Evolutionary conservation across 2,113 vertebrate species (phyloP).

Genomic region (Herpetotheres cachinnans): DNA sequence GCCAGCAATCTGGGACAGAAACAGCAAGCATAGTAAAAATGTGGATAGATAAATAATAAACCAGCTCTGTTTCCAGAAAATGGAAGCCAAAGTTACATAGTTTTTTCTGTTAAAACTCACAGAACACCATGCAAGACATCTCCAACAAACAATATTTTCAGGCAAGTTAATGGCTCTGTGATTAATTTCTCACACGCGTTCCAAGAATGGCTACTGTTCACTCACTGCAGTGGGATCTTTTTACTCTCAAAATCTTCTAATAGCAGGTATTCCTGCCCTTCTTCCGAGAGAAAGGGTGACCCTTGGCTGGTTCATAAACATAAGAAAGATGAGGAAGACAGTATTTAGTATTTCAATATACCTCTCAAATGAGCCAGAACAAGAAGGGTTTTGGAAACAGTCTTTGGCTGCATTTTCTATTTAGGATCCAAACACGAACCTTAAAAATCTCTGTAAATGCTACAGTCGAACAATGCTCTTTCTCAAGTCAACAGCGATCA

Average conservation of each 20-base stretch:
- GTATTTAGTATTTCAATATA: background rate
- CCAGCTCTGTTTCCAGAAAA: background rate
- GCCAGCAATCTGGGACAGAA: background rate
- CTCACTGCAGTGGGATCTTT: constrained; percentile 92
- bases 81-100: background rate
- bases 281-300: constrained; percentile 81
- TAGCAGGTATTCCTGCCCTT: constrained; percentile 92
- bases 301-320: constrained; percentile 81
- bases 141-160: constrained; percentile 32
- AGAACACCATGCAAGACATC: constrained; percentile 69
- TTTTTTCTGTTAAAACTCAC: constrained; percentile 44
- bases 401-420: background rate
- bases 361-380: background rate
- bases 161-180: constrained; percentile 63
- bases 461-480: background rate
- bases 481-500: background rate
- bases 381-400: background rate
- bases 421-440: background rate
- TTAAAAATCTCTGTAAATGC: background rate
- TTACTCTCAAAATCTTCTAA: constrained; percentile 98
- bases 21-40: background rate
- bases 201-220: constrained; percentile 74
- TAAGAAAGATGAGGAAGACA: constrained; percentile 75
- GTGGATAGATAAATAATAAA: background rate
- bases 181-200: constrained; percentile 68